These are phyloP conservation scores for Romanogobio albipinnatus DNA, from an alignment of 2,113 vertebrate genomes.

Conservation along the genomic window DNA sequence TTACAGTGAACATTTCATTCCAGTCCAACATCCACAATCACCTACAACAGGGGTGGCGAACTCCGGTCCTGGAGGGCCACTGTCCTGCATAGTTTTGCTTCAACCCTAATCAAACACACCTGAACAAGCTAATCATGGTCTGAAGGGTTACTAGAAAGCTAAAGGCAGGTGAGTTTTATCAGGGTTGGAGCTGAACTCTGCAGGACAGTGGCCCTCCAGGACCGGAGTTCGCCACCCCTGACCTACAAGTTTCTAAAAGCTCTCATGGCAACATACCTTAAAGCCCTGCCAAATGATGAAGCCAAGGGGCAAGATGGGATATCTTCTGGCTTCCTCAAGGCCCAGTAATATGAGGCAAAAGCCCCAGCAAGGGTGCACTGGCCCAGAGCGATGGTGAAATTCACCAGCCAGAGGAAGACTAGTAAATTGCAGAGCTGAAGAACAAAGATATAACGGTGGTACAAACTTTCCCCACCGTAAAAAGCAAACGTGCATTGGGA, in stretches of 20 bases:
- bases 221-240: too few species aligned
- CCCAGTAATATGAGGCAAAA: constrained; percentile 97
- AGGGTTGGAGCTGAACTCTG: too few species aligned
- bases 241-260: not conserved
- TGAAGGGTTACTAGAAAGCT: too few species aligned
- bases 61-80: too few species aligned
- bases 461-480: constrained; percentile 88
- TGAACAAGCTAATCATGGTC: too few species aligned
- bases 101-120: too few species aligned
- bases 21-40: not conserved
- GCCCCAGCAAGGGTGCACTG: constrained; percentile 94
- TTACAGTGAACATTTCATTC: not conserved
- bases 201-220: too few species aligned
- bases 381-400: constrained; percentile 91
- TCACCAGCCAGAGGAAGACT: constrained; percentile 93
- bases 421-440: constrained; percentile 91
- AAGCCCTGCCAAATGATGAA: constrained; percentile 87
- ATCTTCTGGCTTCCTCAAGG: constrained; percentile 87
- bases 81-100: too few species aligned
- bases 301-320: constrained; percentile 88
- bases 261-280: constrained; percentile 75
- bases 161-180: too few species aligned
- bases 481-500: constrained; percentile 90
- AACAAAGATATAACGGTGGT: constrained; percentile 84
- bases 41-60: too few species aligned